Evolutionary conservation across 2,113 vertebrate genomes (phyloP).

Genomic region (Acrocephalus kingi): DNA sequence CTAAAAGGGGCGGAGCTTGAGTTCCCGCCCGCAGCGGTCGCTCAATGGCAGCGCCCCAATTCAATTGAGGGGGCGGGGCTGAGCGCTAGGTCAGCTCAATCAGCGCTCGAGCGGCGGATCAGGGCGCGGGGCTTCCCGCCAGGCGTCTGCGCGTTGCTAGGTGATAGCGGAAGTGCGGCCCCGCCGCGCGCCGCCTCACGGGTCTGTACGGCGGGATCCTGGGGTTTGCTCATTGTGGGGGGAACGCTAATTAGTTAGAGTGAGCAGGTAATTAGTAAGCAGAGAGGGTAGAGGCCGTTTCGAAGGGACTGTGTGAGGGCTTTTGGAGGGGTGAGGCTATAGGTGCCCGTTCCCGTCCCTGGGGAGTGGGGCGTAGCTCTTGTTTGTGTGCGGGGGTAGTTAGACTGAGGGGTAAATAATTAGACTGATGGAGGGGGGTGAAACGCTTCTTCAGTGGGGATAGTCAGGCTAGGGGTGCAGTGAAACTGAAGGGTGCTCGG

Average conservation of each 20-base stretch:
- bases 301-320: no score
- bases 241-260: not conserved
- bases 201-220: not conserved
- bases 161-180: not conserved
- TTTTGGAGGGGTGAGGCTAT: not conserved
- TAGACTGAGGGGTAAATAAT: not conserved
- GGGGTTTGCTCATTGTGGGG: accelerated
- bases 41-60: not conserved
- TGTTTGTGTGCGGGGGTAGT: not conserved
- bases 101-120: accelerated
- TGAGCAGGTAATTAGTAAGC: not conserved
- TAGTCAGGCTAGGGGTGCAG: not conserved
- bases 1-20: accelerated
- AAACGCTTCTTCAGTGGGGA: not conserved
- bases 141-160: not conserved
- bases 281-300: not conserved
- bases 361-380: not conserved
- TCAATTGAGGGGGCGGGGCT: not conserved
- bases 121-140: accelerated
- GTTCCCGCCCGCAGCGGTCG: not conserved
- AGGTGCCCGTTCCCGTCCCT: not conserved
- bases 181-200: not conserved
- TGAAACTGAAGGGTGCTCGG: not conserved
- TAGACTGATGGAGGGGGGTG: not conserved
- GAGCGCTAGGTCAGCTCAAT: accelerated